phyloP scores from a whole-genome alignment of 2,888 invertebrate species.

The Lithophane socia region DNA sequence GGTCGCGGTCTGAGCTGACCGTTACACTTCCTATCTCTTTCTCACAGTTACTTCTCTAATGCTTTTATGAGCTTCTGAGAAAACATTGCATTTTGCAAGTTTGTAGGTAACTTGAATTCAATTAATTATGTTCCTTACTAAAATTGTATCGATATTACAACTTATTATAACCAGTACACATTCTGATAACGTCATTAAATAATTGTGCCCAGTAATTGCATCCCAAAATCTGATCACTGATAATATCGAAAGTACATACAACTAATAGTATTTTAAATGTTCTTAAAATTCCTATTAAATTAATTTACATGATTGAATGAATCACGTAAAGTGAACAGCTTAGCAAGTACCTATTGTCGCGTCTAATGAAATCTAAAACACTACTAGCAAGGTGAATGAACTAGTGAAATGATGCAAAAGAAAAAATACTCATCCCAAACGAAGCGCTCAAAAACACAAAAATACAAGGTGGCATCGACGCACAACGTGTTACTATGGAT shows the following conservation, averaged over 20 bases:
- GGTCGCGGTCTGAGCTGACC: too few species aligned
- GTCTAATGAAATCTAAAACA: slow-evolving; percentile 24
- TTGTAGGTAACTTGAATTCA: background rate
- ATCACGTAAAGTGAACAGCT: background rate
- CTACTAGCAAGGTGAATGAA: background rate
- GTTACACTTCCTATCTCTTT: background rate
- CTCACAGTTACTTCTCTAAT: too few species aligned
- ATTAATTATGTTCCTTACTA: background rate
- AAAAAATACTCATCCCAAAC: slow-evolving; percentile 30
- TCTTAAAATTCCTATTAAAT: background rate
- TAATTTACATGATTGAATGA: background rate
- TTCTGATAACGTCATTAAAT: background rate
- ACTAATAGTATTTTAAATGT: background rate
- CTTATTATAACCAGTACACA: background rate
- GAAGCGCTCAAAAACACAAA: slow-evolving; percentile 18
- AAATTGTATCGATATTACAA: background rate
- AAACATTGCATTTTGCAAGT: background rate
- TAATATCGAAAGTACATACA: slow-evolving; percentile 7
- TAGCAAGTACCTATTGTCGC: background rate
- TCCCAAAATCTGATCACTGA: background rate
- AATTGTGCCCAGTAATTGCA: background rate
- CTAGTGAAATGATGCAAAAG: background rate
- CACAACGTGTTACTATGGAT: too few species aligned
- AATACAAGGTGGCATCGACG: background rate
- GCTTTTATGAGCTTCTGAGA: background rate